These are phyloP conservation scores for Chrysolina haemoptera DNA, from an alignment of 2,888 invertebrate species.

Conservation along the genomic window DNA sequence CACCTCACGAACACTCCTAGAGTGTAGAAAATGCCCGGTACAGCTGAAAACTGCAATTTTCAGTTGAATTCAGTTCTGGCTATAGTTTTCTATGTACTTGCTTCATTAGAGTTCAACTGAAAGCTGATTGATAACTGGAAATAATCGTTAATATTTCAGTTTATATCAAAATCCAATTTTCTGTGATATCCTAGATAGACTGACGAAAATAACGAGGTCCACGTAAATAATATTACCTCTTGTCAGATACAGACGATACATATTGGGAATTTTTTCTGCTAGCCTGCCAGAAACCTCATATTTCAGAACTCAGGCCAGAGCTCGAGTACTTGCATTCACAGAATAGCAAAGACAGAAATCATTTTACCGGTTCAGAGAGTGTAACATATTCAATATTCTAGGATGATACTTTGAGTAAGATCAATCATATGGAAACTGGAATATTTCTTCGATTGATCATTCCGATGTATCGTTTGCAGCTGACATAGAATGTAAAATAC, in stretches of 20 bases:
- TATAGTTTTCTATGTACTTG: too few species aligned
- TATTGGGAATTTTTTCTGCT: neutral
- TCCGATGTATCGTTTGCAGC: too few species aligned
- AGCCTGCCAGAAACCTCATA: conserved; percentile 36
- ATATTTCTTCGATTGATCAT: neutral
- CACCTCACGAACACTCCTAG: too few species aligned
- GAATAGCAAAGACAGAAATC: conserved; percentile 25
- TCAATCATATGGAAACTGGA: neutral
- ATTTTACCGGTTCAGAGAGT: conserved; percentile 32
- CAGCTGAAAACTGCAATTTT: too few species aligned
- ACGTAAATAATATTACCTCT: conserved; percentile 19
- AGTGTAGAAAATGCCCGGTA: too few species aligned
- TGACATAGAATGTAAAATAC: too few species aligned
- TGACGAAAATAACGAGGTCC: neutral
- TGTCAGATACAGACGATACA: conserved; percentile 28
- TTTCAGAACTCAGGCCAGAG: conserved; percentile 29
- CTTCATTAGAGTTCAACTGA: neutral
- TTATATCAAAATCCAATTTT: neutral
- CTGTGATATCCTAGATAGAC: neutral
- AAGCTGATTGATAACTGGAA: neutral
- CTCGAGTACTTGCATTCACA: conserved; percentile 29
- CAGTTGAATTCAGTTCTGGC: too few species aligned
- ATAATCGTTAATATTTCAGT: neutral
- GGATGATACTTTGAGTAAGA: conserved; percentile 15
- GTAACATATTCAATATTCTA: conserved; percentile 6